Evolutionary conservation across 2,888 invertebrate species (phyloP), one percentile per base, ranked within the genome.

Genomic region (Caenorhabditis uteleia): DNA sequence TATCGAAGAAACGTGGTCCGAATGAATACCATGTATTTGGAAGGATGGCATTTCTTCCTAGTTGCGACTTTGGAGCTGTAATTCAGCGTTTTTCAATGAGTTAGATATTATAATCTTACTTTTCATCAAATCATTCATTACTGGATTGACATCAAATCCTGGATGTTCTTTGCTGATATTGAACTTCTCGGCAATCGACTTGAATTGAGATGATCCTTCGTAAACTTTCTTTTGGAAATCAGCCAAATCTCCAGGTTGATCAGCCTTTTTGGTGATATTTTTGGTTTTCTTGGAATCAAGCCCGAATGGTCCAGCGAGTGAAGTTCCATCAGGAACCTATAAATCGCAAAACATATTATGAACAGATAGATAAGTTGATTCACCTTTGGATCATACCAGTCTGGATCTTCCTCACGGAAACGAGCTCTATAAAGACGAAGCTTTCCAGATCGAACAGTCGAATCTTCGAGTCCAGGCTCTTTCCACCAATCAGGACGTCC

Each of bases 1-100:
- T 61, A 58, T 82, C 77, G 64, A 78, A 80, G 69, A 82, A 82
- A 8, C 82, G 70, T 21, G 82, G 82, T 14, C 82, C 82, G 23
- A 64, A 68, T 34, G 69, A 68, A 46, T 74, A 72, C 75, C 73
- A 71, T 2, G 66, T 59, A 51, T 66, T 74, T 18, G 67, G 64
- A 33, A 66, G 33, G 27, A 66, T 26, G 0, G 60, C 27, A 48
- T 64, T 69, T 36, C 73, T 64, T 26, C 79, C 76, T 20, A 74
- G 47, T n/a, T 70, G 42, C 16, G 43, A n/a, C 44, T 73, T 69
- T 23, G 70, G 68, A 5, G 70, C 71, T 70, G 53, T 14, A 66
- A 55, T 20, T 31, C 20, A 5, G 5, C 7, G n/a, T 21, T 18
- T 1, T 16, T 25, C 6, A 34, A 29, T 16, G 10, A n/a, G n/a